Conservation (phyloP, 2,797 vertebrate species). For the Neoniphon sammara region DNA sequence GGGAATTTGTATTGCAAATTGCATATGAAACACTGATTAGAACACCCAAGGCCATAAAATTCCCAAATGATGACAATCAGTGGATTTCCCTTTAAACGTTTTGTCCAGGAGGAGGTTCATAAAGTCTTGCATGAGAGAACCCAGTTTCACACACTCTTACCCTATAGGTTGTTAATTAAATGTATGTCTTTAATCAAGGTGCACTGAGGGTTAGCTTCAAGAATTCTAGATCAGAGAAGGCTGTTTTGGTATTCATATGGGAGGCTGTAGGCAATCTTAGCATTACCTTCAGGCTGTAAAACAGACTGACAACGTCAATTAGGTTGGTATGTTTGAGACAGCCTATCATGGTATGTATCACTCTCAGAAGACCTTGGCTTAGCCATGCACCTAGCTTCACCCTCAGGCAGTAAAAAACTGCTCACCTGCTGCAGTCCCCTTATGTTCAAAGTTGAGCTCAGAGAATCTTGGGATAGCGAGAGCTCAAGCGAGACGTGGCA, state of each 20-base stretch:
- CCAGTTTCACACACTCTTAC: background rate
- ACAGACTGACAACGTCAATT: slow-evolving; percentile 55
- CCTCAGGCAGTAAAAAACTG: slow-evolving; percentile 13
- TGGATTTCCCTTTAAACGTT: background rate
- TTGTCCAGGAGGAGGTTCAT: slow-evolving; percentile 9
- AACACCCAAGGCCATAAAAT: background rate
- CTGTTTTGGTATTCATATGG: slow-evolving; percentile 28
- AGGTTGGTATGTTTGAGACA: slow-evolving; percentile 39
- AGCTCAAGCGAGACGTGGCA: background rate
- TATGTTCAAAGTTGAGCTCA: slow-evolving; percentile 1
- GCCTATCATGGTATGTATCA: slow-evolving; percentile 5
- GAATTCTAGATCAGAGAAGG: slow-evolving; percentile 25
- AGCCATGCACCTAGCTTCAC: slow-evolving; percentile 4
- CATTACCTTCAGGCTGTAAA: slow-evolving; percentile 35
- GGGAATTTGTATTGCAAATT: background rate
- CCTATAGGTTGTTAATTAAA: slow-evolving; percentile 15
- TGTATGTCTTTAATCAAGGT: slow-evolving; percentile 38
- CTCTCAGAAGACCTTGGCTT: slow-evolving; percentile 14
- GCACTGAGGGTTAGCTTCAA: slow-evolving; percentile 23
- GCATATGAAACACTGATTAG: background rate
- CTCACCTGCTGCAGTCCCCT: slow-evolving; percentile 3
- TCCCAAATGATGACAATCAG: slow-evolving; percentile 1
- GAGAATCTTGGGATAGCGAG: slow-evolving; percentile 2
- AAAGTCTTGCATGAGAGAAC: slow-evolving; percentile 8
- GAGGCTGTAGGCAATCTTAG: slow-evolving; percentile 18